Evolutionary conservation across 2,888 invertebrate genomes (phyloP).

Genomic region (Venusia cambrica): DNA sequence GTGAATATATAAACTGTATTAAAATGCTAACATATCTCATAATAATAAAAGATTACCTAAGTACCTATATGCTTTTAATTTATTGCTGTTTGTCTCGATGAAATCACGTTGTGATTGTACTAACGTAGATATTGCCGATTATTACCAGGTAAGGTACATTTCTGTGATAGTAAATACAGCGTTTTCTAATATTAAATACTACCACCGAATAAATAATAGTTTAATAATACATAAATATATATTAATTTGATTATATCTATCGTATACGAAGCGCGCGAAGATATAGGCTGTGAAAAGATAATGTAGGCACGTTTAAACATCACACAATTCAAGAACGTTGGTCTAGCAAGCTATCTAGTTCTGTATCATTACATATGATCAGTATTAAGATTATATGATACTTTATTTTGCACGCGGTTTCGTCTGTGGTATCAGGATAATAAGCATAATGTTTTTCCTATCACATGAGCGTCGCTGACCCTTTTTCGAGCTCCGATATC

Average conservation of each 20-base stretch:
- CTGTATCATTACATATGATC: too few relatives aligned
- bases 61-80: slow-evolving; percentile 15
- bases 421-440: too few relatives aligned
- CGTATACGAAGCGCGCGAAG: slow-evolving; percentile 30
- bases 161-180: too few relatives aligned
- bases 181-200: slow-evolving; percentile 8
- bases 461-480: too few relatives aligned
- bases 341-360: background rate
- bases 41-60: slow-evolving; percentile 4
- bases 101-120: background rate
- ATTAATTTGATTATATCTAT: slow-evolving; percentile 25
- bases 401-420: too few relatives aligned
- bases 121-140: too few relatives aligned
- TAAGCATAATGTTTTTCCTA: too few relatives aligned
- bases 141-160: too few relatives aligned
- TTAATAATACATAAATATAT: slow-evolving; percentile 16
- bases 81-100: slow-evolving; percentile 2
- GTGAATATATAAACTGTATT: slow-evolving; percentile 13
- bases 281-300: slow-evolving; percentile 8
- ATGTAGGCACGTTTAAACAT: slow-evolving; percentile 15
- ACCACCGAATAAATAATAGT: too few relatives aligned
- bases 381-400: too few relatives aligned
- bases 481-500: too few relatives aligned
- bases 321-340: slow-evolving; percentile 8
- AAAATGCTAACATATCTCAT: slow-evolving; percentile 15